A percentile compares a stretch with the other conserved stretches of the same genome.
Conservation (phyloP, 1,140 invertebrate genomes). For the Eulimnadia texana region DNA sequence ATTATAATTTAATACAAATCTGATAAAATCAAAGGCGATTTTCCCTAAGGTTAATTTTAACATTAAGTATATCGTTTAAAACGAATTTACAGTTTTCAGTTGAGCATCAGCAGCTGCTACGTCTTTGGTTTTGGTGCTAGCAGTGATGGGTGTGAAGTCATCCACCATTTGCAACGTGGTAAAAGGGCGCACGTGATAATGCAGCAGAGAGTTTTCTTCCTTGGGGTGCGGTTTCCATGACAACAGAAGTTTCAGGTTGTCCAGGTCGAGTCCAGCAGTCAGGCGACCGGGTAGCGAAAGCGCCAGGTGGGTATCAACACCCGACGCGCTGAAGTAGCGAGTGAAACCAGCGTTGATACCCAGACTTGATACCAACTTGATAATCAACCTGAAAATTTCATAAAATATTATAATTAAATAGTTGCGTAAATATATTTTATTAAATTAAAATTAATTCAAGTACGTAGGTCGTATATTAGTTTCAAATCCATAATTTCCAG, state of each 20-base stretch:
- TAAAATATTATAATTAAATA: not conserved
- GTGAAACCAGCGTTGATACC: conserved; percentile 11
- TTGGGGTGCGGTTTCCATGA: conserved; percentile 9
- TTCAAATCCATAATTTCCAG: not conserved
- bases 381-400: not conserved
- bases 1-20: too few species aligned
- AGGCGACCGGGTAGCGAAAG: conserved; percentile 7
- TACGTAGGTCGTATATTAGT: not conserved
- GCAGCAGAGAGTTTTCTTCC: conserved; percentile 1
- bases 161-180: not conserved
- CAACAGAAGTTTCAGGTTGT: not conserved
- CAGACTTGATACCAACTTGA: conserved; percentile 9
- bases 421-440: too few species aligned
- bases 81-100: not conserved
- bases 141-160: not conserved
- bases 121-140: conserved; percentile 2
- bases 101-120: not conserved
- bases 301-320: conserved; percentile 9
- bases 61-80: too few species aligned
- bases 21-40: too few species aligned
- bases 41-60: too few species aligned
- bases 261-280: conserved; percentile 6
- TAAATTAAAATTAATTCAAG: not conserved
- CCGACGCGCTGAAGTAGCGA: not conserved
- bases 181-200: conserved; percentile 11